These are phyloP conservation scores for Toxonevra muliebris DNA, from an alignment of 2,888 invertebrate species.

Conservation along the genomic window DNA sequence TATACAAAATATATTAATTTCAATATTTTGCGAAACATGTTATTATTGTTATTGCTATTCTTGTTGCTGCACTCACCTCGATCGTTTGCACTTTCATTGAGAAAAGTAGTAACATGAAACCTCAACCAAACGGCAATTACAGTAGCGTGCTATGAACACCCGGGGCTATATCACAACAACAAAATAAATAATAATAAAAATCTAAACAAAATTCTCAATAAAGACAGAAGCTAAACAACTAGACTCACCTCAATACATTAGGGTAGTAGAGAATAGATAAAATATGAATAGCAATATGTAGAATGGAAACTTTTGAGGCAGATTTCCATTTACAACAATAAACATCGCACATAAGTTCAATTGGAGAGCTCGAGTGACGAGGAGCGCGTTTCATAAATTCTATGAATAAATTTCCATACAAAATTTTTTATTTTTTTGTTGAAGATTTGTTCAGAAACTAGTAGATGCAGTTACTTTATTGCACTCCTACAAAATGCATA, in stretches of 20 bases:
- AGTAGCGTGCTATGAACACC: no score
- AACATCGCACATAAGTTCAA: no score
- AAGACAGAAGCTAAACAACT: no score
- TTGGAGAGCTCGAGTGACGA: background rate
- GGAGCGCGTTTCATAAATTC: constrained; percentile 53
- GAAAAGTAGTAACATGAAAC: constrained; percentile 24
- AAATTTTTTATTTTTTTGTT: constrained; percentile 28
- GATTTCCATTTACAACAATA: no score
- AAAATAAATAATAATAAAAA: no score
- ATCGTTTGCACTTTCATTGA: constrained; percentile 42
- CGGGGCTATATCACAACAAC: no score
- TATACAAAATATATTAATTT: no score
- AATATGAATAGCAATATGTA: no score
- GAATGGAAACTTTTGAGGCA: no score
- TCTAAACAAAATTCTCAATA: no score
- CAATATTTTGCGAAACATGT: background rate
- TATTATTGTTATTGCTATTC: background rate
- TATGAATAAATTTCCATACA: constrained; percentile 65
- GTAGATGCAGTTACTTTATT: constrained; percentile 30
- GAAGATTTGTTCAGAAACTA: constrained; percentile 12
- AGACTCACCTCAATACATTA: no score
- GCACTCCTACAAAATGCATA: constrained; percentile 9
- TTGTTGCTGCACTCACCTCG: background rate
- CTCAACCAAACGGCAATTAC: constrained; percentile 7
- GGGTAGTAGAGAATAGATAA: no score